Conservation (phyloP, 2,797 vertebrate species). For the Girardinus metallicus region DNA sequence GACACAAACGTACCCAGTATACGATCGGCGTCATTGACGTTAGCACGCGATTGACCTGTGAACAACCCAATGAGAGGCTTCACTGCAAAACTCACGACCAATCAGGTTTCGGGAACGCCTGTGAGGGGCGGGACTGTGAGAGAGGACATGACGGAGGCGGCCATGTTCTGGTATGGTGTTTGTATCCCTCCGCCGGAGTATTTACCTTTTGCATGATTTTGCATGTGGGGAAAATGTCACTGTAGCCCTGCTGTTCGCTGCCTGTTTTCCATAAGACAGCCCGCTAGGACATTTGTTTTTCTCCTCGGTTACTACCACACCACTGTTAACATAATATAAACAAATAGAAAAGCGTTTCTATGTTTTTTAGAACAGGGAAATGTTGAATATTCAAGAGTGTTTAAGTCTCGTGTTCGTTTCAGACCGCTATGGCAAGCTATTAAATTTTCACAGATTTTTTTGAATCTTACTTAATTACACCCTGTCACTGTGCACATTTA, state of each 20-base stretch:
- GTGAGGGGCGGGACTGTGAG: slow-evolving; percentile 44
- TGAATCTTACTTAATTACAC: not conserved
- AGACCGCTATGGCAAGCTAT: slow-evolving; percentile 1
- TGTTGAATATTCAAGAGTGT: slow-evolving; percentile 2
- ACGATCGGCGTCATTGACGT: slow-evolving; percentile 75
- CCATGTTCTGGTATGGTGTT: slow-evolving; percentile 80
- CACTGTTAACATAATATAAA: slow-evolving; percentile 11
- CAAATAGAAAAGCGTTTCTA: not conserved
- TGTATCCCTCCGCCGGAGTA: slow-evolving; percentile 82
- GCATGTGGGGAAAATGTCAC: slow-evolving; percentile 82
- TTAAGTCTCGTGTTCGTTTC: slow-evolving; percentile 12
- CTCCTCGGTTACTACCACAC: slow-evolving; percentile 21
- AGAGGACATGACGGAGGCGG: slow-evolving; percentile 83
- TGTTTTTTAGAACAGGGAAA: slow-evolving; percentile 15
- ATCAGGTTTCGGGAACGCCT: slow-evolving; percentile 39
- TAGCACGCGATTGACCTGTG: slow-evolving; percentile 56
- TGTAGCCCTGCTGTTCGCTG: slow-evolving; percentile 61
- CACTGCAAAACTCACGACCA: slow-evolving; percentile 45
- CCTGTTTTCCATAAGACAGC: slow-evolving; percentile 59
- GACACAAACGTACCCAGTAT: slow-evolving; percentile 72
- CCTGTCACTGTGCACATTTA: not conserved
- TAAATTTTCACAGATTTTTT: slow-evolving; percentile 13
- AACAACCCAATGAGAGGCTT: slow-evolving; percentile 58
- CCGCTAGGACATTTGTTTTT: slow-evolving; percentile 66
- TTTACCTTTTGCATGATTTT: slow-evolving; percentile 85